Conservation (phyloP, 1,140 invertebrate species). For the Scaptomyza hsui region DNA sequence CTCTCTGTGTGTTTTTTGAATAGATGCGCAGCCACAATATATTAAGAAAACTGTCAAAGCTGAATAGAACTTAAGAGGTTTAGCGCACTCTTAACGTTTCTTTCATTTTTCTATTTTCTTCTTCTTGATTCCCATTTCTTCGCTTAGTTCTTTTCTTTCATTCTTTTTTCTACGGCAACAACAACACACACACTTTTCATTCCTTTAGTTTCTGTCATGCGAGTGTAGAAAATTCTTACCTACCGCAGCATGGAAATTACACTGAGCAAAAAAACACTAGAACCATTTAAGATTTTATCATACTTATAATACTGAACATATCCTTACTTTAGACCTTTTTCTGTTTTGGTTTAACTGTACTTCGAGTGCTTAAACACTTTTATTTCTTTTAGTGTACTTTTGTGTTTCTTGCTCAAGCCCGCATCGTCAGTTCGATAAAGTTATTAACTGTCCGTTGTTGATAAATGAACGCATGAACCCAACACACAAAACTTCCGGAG, state of each 20-base stretch:
- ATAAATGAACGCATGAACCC: slow-evolving; percentile 47
- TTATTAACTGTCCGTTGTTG: slow-evolving; percentile 57
- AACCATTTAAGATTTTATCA: too few relatives aligned
- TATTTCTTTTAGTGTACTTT: background rate
- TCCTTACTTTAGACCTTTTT: background rate
- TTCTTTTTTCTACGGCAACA: slow-evolving; percentile 50
- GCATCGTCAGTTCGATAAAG: slow-evolving; percentile 57
- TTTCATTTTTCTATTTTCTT: slow-evolving; percentile 27
- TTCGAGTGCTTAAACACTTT: too few relatives aligned
- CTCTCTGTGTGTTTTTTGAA: too few relatives aligned
- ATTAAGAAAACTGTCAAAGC: slow-evolving; percentile 80
- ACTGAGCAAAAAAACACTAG: slow-evolving; percentile 5
- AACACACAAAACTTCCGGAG: slow-evolving; percentile 71
- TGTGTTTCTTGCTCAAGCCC: slow-evolving; percentile 18
- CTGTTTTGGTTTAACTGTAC: too few relatives aligned
- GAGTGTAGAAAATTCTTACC: slow-evolving; percentile 39
- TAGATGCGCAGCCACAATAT: slow-evolving; percentile 69
- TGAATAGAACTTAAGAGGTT: slow-evolving; percentile 83
- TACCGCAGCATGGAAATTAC: slow-evolving; percentile 55
- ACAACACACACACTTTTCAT: slow-evolving; percentile 7
- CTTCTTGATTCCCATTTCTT: background rate
- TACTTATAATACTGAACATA: too few relatives aligned
- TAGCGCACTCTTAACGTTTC: slow-evolving; percentile 74
- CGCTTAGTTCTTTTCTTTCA: slow-evolving; percentile 31
- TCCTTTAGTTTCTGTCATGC: slow-evolving; percentile 10